Percentiles rank a stretch among this genome's conserved stretches.
Evolutionary conservation across 2,113 vertebrate species (phyloP).

Genomic region (Perca schrenkii): DNA sequence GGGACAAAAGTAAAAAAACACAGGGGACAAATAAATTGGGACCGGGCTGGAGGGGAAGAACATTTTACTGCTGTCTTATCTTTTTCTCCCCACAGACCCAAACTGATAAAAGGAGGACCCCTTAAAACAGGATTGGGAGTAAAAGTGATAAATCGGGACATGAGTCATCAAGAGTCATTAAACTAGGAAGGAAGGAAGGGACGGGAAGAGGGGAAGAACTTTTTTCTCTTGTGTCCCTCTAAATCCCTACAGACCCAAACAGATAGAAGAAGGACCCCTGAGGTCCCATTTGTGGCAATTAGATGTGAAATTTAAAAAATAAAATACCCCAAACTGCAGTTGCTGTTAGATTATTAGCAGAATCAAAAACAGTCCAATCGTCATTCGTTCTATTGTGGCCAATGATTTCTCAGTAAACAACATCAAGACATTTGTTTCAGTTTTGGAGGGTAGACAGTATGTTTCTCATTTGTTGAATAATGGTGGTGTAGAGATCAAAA

Average conservation of each 20-base stretch:
- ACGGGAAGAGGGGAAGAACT: neutral
- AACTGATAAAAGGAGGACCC: neutral
- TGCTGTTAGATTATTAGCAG: conserved; percentile 10
- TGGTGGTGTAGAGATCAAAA: neutral
- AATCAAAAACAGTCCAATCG: neutral
- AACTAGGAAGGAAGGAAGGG: neutral
- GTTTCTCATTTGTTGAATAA: conserved; percentile 10
- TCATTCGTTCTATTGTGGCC: neutral
- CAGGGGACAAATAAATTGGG: neutral
- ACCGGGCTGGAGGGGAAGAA: neutral
- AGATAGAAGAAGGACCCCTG: neutral
- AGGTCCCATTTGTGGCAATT: neutral
- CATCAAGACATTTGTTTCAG: conserved; percentile 13
- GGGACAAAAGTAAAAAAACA: neutral
- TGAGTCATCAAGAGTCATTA: neutral
- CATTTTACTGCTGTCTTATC: neutral
- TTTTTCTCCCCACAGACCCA: neutral
- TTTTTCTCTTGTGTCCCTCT: neutral
- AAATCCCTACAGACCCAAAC: neutral
- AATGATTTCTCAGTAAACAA: conserved; percentile 36
- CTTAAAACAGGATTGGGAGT: neutral
- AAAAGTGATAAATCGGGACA: neutral
- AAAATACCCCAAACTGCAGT: neutral
- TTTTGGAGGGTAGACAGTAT: neutral
- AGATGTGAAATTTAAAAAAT: neutral